Evolutionary conservation across 1,140 invertebrate genomes (phyloP).

Genomic region (Agraylea sexmaculata): DNA sequence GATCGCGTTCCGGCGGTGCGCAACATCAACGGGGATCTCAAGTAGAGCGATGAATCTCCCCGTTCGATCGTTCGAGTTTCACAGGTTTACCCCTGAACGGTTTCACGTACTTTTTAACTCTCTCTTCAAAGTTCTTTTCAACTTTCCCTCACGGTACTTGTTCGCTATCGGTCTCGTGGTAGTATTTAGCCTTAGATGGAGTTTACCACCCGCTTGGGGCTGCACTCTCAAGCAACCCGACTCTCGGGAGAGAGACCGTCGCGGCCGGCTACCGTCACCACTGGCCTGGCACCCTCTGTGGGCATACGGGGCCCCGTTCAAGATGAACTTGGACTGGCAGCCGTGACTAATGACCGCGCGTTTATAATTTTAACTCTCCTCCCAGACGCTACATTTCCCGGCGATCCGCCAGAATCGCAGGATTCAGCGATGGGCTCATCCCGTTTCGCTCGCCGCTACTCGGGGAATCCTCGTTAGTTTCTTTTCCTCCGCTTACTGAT

Average conservation of each 20-base stretch:
- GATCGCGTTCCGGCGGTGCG: slow-evolving; percentile 24
- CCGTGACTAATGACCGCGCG: slow-evolving; percentile 19
- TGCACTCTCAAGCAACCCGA: slow-evolving; percentile 79
- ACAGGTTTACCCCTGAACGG: slow-evolving; percentile 58
- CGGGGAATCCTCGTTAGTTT: slow-evolving; percentile 80
- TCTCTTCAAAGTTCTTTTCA: slow-evolving; percentile 84
- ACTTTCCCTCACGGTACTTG: slow-evolving; percentile 87
- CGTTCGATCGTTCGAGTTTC: slow-evolving; percentile 45
- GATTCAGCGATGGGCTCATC: slow-evolving; percentile 55
- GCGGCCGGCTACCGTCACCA: slow-evolving; percentile 40
- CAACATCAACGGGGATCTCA: slow-evolving; percentile 22
- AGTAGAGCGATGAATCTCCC: slow-evolving; percentile 40
- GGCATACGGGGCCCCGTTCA: slow-evolving; percentile 53
- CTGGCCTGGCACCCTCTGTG: slow-evolving; percentile 61
- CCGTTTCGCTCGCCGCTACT: slow-evolving; percentile 80
- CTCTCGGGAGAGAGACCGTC: slow-evolving; percentile 53
- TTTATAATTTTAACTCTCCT: slow-evolving; percentile 29
- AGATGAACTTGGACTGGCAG: slow-evolving; percentile 51
- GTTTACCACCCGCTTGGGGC: slow-evolving; percentile 73
- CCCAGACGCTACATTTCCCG: slow-evolving; percentile 58
- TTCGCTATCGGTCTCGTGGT: slow-evolving; percentile 75
- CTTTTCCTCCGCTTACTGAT: slow-evolving; percentile 86
- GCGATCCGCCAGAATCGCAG: slow-evolving; percentile 30
- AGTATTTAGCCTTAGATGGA: slow-evolving; percentile 80
- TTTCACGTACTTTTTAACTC: slow-evolving; percentile 80